Evolutionary conservation across 2,113 vertebrate species (phyloP).

Genomic region (Dendropsophus ebraccatus): DNA sequence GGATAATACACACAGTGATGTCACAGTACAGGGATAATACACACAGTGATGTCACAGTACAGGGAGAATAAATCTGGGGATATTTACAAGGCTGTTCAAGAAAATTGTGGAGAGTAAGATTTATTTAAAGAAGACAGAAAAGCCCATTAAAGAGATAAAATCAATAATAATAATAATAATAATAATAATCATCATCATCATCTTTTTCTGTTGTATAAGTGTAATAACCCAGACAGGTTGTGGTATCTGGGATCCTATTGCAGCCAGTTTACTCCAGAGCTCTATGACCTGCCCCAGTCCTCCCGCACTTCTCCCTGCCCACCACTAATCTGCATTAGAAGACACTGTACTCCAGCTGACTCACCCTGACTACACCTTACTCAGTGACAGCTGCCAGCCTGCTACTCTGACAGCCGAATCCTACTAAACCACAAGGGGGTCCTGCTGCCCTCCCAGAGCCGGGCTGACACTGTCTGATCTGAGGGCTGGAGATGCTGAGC

Average conservation of each 20-base stretch:
- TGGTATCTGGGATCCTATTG: no score
- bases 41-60: no score
- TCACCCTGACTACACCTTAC: slow-evolving; percentile 25
- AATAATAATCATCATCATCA: not conserved
- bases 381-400: not conserved
- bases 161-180: not conserved
- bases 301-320: slow-evolving; percentile 13
- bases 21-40: no score
- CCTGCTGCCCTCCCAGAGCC: not conserved
- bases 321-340: slow-evolving; percentile 51
- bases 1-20: no score
- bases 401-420: not conserved
- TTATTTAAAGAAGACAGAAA: no score
- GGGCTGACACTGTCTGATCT: not conserved
- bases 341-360: slow-evolving; percentile 6
- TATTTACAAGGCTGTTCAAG: no score
- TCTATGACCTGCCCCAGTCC: slow-evolving; percentile 4
- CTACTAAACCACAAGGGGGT: slow-evolving; percentile 14
- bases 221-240: not conserved
- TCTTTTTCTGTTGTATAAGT: not conserved
- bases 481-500: not conserved
- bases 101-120: no score
- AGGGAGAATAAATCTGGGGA: no score
- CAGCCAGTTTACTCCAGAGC: not conserved
- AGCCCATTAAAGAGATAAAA: no score